Conservation (phyloP, 1,140 invertebrate species). For the Telenomus remus region DNA sequence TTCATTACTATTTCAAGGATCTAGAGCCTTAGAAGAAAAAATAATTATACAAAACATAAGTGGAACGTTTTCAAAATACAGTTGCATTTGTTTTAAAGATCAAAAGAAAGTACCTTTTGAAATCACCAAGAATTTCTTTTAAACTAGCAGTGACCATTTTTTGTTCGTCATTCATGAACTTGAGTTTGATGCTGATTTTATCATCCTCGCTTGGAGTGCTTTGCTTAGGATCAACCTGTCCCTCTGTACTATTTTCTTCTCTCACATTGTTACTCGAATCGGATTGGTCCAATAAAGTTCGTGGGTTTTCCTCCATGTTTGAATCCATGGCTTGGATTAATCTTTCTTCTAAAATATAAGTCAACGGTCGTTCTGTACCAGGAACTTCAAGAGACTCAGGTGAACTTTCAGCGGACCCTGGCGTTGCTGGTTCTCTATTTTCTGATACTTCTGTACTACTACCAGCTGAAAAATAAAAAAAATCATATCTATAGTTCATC, state of each 20-base stretch:
- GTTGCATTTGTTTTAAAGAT: too few relatives aligned
- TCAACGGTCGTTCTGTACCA: background rate
- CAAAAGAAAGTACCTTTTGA: slow-evolving; percentile 89
- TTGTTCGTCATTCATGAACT: slow-evolving; percentile 91
- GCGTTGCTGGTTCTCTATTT: slow-evolving; percentile 42
- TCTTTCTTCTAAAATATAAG: slow-evolving; percentile 61
- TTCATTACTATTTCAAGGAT: too few relatives aligned
- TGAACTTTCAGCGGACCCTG: slow-evolving; percentile 14
- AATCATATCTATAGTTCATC: too few relatives aligned
- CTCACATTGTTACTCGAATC: slow-evolving; percentile 21
- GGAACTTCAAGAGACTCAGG: background rate
- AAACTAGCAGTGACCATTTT: slow-evolving; percentile 85
- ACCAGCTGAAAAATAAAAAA: slow-evolving; percentile 13
- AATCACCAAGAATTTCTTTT: slow-evolving; percentile 86
- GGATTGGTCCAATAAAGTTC: slow-evolving; percentile 42
- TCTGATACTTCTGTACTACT: slow-evolving; percentile 8
- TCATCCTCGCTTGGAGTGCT: slow-evolving; percentile 61
- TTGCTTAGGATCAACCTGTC: slow-evolving; percentile 23
- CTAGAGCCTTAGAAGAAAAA: too few relatives aligned
- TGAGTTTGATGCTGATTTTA: slow-evolving; percentile 85
- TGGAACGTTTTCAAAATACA: too few relatives aligned
- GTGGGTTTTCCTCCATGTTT: slow-evolving; percentile 60
- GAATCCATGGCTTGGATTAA: slow-evolving; percentile 73
- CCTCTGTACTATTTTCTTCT: slow-evolving; percentile 1
- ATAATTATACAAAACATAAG: too few relatives aligned